Evolutionary conservation across 2,888 invertebrate species (phyloP), one percentile per base, ranked within the genome.

Genomic region (Philonicus albiceps): DNA sequence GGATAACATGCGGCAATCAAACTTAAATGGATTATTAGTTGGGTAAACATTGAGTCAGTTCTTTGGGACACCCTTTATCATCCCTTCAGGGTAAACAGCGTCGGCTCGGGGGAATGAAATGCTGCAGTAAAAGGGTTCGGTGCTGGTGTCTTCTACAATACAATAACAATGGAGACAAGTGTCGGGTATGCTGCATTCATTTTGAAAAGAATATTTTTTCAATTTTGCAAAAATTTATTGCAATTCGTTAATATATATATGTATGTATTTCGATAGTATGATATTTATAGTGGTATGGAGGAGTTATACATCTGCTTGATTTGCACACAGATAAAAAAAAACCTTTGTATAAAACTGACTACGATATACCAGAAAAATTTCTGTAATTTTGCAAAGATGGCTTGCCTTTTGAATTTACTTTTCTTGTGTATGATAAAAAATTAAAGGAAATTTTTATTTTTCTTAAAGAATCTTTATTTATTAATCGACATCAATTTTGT

Each of bases 1-100:
- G 88, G 87, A 88, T 88, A 88, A 87, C 87, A 88, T 86, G 87
- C 87, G 86, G 87, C 88, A 88, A 88, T 88, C 88, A 88, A 87
- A 86, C 87, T 87, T 88, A 87, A 88, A 88, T 87, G 88, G 88
- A 88, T 88, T 88, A 88, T 88, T 86, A 87, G 86, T 87, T 88
- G 53, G 40, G 78, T 85, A 88, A 87, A 88, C 80, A 88, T 87
- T 87, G 87, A 87, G 87, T 87, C 87, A 86, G 81, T 86, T 55
- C 49, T 55, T 86, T 78, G 37, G 78, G 78, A 31, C 49, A 49
- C 78, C 40, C 76, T 22, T 30, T 64, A 22, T 64, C 31, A 83
- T 83, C 31, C 55, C 4, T 37, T 55, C 64, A 19, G 34, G n/a
- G 81, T n/a, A 83, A 64, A 64, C 16, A 64, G 16, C 31, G 64